Evolutionary conservation across 2,797 vertebrate genomes (phyloP).

Genomic region (Urophycis tenuis): DNA sequence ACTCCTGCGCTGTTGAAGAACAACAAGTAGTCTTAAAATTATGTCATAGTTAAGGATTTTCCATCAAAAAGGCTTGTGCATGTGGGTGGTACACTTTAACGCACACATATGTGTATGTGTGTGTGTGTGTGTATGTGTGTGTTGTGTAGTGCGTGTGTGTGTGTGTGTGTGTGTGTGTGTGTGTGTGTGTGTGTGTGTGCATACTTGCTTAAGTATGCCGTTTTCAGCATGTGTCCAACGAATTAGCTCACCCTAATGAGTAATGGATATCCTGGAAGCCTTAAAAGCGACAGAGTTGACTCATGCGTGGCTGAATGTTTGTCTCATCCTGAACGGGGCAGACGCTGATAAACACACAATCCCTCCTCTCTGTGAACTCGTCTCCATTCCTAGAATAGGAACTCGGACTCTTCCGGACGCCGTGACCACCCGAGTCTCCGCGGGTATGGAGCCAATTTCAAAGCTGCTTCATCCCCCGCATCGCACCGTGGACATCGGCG

Average conservation of each 20-base stretch:
- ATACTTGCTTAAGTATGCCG: not conserved
- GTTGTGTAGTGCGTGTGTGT: not conserved
- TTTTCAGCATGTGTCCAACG: slow-evolving; percentile 15
- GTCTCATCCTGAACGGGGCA: not conserved
- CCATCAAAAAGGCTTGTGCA: slow-evolving; percentile 6
- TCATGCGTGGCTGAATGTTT: slow-evolving; percentile 23
- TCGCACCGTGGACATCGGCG: not conserved
- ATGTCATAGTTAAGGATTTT: slow-evolving; percentile 15
- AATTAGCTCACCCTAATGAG: slow-evolving; percentile 47
- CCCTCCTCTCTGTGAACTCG: not conserved
- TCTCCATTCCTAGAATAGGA: not conserved
- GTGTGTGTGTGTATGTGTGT: too few species aligned
- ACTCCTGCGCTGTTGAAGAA: slow-evolving; percentile 32
- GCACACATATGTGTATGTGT: too few species aligned
- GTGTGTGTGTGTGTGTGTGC: slow-evolving; percentile 5
- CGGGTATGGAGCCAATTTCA: not conserved
- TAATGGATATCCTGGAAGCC: slow-evolving; percentile 30
- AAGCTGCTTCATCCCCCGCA: not conserved
- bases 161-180: slow-evolving; percentile 14
- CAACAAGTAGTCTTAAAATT: slow-evolving; percentile 29
- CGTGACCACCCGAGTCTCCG: not conserved
- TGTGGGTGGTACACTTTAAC: not conserved
- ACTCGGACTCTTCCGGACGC: not conserved
- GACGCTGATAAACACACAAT: not conserved
- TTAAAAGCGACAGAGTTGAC: slow-evolving; percentile 33